phyloP scores from a whole-genome alignment of 2,113 vertebrate genomes.

The Polyodon spathula region DNA sequence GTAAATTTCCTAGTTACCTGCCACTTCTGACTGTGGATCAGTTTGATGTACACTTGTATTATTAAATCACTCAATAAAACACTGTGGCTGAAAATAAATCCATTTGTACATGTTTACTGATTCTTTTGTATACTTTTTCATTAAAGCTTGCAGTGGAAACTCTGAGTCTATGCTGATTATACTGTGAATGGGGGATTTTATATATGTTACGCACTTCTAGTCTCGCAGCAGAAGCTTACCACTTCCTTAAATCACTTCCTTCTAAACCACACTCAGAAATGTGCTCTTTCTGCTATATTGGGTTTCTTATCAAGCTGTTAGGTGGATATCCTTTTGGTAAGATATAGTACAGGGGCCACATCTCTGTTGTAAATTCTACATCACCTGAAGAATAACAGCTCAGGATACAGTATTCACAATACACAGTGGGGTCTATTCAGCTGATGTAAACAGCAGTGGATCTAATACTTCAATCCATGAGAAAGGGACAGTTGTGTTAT shows the following conservation, averaged over 20 bases:
- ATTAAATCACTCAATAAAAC: slow-evolving; percentile 98
- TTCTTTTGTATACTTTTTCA: background rate
- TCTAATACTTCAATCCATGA: too few species aligned
- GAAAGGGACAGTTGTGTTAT: too few species aligned
- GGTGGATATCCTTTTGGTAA: background rate
- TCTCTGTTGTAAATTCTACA: too few species aligned
- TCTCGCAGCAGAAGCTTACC: background rate
- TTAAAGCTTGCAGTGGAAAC: background rate
- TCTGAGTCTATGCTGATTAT: slow-evolving; percentile 14
- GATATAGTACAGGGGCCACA: background rate
- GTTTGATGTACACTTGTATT: slow-evolving; percentile 97
- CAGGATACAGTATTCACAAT: too few species aligned
- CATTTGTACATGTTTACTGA: slow-evolving; percentile 1
- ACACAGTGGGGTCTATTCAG: too few species aligned
- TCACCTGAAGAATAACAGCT: too few species aligned
- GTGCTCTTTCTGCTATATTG: background rate
- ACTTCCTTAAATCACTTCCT: slow-evolving; percentile 33
- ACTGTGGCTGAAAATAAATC: slow-evolving; percentile 74
- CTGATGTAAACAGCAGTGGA: too few species aligned
- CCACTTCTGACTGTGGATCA: slow-evolving; percentile 85
- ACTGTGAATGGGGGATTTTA: slow-evolving; percentile 3
- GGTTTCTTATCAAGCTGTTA: background rate
- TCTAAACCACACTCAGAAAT: slow-evolving; percentile 20
- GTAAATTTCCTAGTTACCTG: slow-evolving; percentile 94
- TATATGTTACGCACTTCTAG: slow-evolving; percentile 5